A percentile compares a stretch with the other conserved stretches of the same genome.
Conservation (phyloP, 2,797 vertebrate species). For the Syngnathus rostellatus region DNA sequence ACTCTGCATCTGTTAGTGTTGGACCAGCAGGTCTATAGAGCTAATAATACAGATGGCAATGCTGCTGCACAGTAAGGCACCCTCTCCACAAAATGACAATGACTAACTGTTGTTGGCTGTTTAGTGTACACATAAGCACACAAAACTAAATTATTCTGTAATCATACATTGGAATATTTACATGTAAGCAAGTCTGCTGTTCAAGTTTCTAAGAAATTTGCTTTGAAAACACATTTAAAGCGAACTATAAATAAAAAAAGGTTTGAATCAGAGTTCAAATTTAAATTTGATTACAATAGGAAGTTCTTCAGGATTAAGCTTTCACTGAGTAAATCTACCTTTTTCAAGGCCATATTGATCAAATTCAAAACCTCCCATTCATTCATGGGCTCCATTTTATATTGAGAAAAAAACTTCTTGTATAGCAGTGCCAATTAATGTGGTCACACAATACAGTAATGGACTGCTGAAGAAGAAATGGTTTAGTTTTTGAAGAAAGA, state of each 20-base stretch:
- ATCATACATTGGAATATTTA: neutral
- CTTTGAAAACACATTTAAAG: too few species aligned
- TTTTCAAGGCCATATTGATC: neutral
- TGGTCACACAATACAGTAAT: neutral
- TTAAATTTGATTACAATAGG: too few species aligned
- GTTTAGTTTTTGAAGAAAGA: neutral
- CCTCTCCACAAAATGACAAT: slow-evolving; percentile 24
- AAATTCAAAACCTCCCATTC: neutral
- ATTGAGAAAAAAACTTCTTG: neutral
- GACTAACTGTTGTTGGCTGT: slow-evolving; percentile 33
- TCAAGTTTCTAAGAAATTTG: too few species aligned
- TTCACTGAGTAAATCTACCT: too few species aligned
- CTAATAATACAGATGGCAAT: slow-evolving; percentile 58
- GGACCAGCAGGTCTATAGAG: slow-evolving; percentile 38
- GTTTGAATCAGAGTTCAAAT: too few species aligned
- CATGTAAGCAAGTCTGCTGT: too few species aligned
- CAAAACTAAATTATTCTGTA: neutral
- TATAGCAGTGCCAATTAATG: neutral
- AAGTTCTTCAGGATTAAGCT: too few species aligned
- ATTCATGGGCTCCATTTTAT: neutral
- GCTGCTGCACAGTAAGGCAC: slow-evolving; percentile 44
- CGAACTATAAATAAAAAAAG: too few species aligned
- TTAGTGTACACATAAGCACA: slow-evolving; percentile 29
- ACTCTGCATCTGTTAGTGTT: slow-evolving; percentile 45
- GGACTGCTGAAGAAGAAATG: neutral